These are phyloP conservation scores for Julus scanicus DNA, from an alignment of 2,888 invertebrate species.

Conservation along the genomic window DNA sequence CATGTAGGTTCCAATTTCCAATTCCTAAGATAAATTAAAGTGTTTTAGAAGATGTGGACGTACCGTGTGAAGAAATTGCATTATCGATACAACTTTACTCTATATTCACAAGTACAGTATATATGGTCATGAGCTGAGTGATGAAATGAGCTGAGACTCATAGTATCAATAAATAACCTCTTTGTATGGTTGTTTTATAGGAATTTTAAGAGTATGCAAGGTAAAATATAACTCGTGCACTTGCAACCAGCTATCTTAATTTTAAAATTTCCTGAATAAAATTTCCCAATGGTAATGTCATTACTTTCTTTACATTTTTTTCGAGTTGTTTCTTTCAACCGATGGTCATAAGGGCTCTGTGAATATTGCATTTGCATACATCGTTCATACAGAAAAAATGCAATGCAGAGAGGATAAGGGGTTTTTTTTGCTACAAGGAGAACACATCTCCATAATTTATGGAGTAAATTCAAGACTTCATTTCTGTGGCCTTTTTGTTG, in stretches of 20 bases:
- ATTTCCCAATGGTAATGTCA: background rate
- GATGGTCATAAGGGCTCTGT: background rate
- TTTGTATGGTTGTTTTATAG: too few species aligned
- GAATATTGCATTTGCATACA: conserved; percentile 31
- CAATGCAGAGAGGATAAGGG: background rate
- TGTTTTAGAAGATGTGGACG: too few species aligned
- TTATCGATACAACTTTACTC: too few species aligned
- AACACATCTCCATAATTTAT: conserved; percentile 34
- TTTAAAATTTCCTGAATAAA: background rate
- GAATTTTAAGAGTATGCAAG: too few species aligned
- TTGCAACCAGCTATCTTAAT: background rate
- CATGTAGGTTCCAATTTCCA: too few species aligned
- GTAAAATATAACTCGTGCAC: too few species aligned
- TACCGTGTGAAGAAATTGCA: too few species aligned
- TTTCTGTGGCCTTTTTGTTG: background rate
- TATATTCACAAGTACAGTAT: too few species aligned
- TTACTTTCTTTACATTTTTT: background rate
- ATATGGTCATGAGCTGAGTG: too few species aligned
- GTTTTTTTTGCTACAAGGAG: background rate
- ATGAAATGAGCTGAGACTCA: too few species aligned
- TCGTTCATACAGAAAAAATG: background rate
- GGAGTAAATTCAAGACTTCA: background rate
- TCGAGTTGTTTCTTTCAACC: background rate
- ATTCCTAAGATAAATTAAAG: too few species aligned
- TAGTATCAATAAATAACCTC: too few species aligned